A percentile compares a stretch with the other conserved stretches of the same genome.
These are phyloP conservation scores for Himalopsyche kuldschensis DNA, from an alignment of 2,888 invertebrate genomes.

Conservation along the genomic window DNA sequence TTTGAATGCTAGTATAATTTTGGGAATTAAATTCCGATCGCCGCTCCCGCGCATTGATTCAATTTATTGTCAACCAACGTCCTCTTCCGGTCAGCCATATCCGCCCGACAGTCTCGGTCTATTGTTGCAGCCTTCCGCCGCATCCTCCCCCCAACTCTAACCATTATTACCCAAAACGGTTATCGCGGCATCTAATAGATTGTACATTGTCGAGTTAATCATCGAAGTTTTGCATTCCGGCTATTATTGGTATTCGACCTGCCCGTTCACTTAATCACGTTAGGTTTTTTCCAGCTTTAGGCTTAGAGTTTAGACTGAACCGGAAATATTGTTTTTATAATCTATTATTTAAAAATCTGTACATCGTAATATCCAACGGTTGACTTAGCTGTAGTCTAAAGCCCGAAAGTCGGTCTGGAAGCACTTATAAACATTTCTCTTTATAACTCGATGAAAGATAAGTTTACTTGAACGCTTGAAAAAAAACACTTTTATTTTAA, in stretches of 20 bases:
- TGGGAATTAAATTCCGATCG: not conserved
- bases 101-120: not conserved
- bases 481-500: too few relatives aligned
- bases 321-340: too few relatives aligned
- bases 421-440: too few relatives aligned
- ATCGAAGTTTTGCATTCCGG: not conserved
- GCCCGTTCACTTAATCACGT: not conserved
- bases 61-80: not conserved
- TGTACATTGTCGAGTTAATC: not conserved
- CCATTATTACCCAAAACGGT: not conserved
- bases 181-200: not conserved
- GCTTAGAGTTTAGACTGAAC: too few relatives aligned
- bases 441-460: too few relatives aligned
- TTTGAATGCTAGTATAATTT: not conserved
- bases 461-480: too few relatives aligned
- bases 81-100: not conserved
- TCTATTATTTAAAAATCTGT: too few relatives aligned
- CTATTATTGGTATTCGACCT: not conserved
- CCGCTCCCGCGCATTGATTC: not conserved
- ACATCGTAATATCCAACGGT: too few relatives aligned
- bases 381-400: too few relatives aligned
- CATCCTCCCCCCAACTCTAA: not conserved
- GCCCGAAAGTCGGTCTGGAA: too few relatives aligned
- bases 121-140: not conserved
- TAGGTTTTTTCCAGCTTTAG: not conserved